Evolutionary conservation across 2,888 invertebrate species (phyloP), one percentile per base, ranked within the genome.

Genomic region (Habroteleia sp.): DNA sequence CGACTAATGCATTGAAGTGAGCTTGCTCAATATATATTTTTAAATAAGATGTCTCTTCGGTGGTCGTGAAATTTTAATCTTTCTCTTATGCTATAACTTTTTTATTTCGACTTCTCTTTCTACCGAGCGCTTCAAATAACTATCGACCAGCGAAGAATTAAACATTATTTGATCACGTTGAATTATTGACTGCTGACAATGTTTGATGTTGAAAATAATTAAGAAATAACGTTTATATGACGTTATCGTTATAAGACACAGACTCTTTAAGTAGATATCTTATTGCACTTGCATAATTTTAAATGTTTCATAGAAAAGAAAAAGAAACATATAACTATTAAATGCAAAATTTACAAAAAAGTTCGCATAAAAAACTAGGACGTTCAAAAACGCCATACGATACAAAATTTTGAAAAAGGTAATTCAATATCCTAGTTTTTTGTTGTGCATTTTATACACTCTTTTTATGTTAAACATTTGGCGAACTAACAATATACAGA

Each of bases 261-360:
- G 17, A 48, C 39, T 62, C 46, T 62, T 37, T 33, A 35, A 62
- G 54, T 63, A 71, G 62, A 63, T 56, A 48, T 71, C 46, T 69
- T 68, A 69, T 69, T 69, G 60, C 69, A 69, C 69, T 62, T 44
- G 60, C 60, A 54, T 62, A 13, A 62, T 46, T 60, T 62, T 35
- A 10, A 29, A 39, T 29, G 8, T 60, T 52, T 60, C 10, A 17
- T 52, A 44, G 69, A 46, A 5, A 5, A 41, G 48, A 31, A 3
- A 10, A 42, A 27, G n/a, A 23, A 11, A 44, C n/a, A 23, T 3
- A 17, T 10, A 5, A 27, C 14, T 16, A 23, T 42, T 65, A 63
- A 37, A 20, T 10, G 5, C 16, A 23, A 48, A 39, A 42, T 33
- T 39, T 16, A 5, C 8, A 8, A 13, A 16, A 41, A 10, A 41